These are phyloP conservation scores for Ia io DNA, from an alignment of 2,113 vertebrate genomes.

Conservation along the genomic window DNA sequence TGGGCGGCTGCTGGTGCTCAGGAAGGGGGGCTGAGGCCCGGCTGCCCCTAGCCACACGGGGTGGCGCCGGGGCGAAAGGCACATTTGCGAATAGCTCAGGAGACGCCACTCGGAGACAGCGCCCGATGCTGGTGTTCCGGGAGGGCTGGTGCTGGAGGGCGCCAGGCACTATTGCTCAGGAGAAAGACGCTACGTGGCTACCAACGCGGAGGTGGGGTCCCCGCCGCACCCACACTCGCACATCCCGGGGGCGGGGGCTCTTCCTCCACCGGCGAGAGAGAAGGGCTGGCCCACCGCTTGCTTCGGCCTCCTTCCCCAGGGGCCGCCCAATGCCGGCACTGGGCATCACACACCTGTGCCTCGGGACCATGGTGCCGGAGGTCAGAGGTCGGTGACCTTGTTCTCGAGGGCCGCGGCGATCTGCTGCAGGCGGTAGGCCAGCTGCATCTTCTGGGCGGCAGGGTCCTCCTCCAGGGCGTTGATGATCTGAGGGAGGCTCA, in stretches of 20 bases:
- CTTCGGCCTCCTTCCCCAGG: rapidly evolving
- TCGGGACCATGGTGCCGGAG: background rate
- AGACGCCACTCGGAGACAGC: background rate
- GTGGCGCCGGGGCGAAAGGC: conserved; percentile 61
- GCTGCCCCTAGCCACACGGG: background rate
- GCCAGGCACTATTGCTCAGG: conserved; percentile 39
- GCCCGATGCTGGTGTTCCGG: conserved; percentile 16
- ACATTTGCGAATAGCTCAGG: conserved; percentile 57
- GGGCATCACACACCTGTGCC: background rate
- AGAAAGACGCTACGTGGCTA: background rate
- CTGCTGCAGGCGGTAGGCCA: conserved; percentile 96
- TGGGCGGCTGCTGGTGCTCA: conserved; percentile 49
- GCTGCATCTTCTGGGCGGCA: conserved; percentile 97
- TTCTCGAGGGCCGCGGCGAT: conserved; percentile 96
- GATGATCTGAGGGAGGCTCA: conserved; percentile 87
- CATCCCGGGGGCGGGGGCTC: background rate
- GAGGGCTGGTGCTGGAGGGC: conserved; percentile 41
- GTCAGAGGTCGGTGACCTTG: conserved; percentile 99
- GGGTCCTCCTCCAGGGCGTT: conserved; percentile 96
- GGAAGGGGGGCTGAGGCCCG: background rate
- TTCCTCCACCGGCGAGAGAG: conserved; percentile 65
- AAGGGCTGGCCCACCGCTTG: background rate
- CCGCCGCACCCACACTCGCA: background rate
- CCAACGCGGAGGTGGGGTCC: background rate
- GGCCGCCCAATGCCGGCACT: rapidly evolving